These are phyloP conservation scores for Sipha flava DNA, from an alignment of 1,140 invertebrate genomes.

Conservation along the genomic window DNA sequence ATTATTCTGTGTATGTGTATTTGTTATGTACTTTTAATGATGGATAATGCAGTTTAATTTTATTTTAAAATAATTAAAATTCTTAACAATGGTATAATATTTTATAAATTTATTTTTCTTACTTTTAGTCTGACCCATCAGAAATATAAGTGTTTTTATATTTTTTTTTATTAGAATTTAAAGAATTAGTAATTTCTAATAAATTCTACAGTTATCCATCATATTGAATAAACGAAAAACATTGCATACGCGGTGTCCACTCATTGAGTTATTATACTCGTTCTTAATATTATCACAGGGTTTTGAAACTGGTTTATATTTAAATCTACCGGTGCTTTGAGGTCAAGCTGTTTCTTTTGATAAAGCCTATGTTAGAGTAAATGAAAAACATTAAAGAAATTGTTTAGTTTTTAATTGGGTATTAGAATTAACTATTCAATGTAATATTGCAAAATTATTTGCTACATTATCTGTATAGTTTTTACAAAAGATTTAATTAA, in stretches of 20 bases:
- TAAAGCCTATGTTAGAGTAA: not conserved
- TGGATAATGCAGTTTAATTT: not conserved
- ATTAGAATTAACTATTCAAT: not conserved
- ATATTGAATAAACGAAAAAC: not conserved
- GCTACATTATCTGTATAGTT: not conserved
- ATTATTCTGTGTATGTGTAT: not conserved
- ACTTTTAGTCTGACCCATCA: no score
- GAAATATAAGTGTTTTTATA: no score
- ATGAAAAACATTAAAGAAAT: not conserved
- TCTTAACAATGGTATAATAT: no score
- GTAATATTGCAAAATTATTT: not conserved
- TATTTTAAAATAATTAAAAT: no score
- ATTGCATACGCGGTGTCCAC: slow-evolving; percentile 2
- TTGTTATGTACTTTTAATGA: not conserved
- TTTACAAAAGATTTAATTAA: no score
- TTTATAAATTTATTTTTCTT: no score
- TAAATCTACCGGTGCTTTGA: not conserved
- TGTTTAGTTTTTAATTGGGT: not conserved
- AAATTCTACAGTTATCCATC: not conserved
- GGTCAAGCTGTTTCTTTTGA: no score
- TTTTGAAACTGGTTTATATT: not conserved
- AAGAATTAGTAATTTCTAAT: not conserved
- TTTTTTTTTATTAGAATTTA: not conserved
- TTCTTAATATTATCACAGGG: not conserved
- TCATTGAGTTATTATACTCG: not conserved